Percentiles rank a stretch among this genome's conserved stretches.
These are phyloP conservation scores for Himalopsyche anomala DNA, from an alignment of 2,888 invertebrate genomes.

Conservation along the genomic window DNA sequence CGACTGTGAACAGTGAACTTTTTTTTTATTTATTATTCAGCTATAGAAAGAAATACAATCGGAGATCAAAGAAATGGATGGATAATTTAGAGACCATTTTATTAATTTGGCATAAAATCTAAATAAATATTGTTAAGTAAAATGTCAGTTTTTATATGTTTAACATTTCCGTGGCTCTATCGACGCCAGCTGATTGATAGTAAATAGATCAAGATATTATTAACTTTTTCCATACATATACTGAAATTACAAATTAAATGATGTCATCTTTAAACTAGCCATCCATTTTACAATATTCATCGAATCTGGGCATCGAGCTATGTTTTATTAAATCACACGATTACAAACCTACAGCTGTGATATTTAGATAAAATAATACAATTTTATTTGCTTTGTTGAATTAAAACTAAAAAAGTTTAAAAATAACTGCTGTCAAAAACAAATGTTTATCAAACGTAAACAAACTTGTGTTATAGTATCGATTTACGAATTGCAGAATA, in stretches of 20 bases:
- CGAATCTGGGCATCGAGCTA: slow-evolving; percentile 5
- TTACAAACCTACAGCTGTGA: slow-evolving; percentile 37
- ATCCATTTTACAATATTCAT: neutral
- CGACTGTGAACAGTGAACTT: neutral
- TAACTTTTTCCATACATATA: neutral
- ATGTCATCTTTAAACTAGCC: neutral
- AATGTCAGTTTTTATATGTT: too few relatives aligned
- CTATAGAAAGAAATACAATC: neutral
- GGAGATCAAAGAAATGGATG: neutral
- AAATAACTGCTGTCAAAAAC: neutral
- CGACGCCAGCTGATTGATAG: too few relatives aligned
- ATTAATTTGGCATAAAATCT: too few relatives aligned
- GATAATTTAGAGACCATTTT: neutral
- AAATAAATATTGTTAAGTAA: too few relatives aligned
- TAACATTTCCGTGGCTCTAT: too few relatives aligned
- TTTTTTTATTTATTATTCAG: slow-evolving; percentile 18
- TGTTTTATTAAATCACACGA: neutral
- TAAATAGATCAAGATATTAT: neutral
- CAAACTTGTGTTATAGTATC: neutral
- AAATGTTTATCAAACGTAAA: neutral
- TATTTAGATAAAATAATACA: slow-evolving; percentile 15
- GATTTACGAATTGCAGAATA: neutral
- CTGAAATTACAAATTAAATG: neutral
- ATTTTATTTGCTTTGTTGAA: neutral
- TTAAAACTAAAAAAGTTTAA: neutral